Evolutionary conservation across 2,113 vertebrate species (phyloP), one percentile per base, ranked within the genome.

Genomic region (Macrotus californicus): DNA sequence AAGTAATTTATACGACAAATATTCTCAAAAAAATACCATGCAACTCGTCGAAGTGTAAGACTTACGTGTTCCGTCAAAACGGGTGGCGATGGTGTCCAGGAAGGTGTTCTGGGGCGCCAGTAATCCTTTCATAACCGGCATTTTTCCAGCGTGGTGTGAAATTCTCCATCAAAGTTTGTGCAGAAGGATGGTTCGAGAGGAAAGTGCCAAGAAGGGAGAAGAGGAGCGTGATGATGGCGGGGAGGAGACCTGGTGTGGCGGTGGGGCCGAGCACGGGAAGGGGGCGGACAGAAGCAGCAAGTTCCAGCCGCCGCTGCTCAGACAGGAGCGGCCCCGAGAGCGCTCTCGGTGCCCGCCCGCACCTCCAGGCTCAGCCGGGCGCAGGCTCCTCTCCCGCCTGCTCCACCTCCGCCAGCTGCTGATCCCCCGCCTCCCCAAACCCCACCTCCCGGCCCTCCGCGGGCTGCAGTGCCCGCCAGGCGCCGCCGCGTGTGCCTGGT

Each of bases 101-200:
- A 99, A 99, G 96, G 99, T 99, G 98, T 99, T 99, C 97, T 99
- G 99, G 54, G 99, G 99, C 95, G 99, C 99, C 98, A 99, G 98
- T 98, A 99, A 99, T 99, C 99, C 99, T 94, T 99, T 99, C 99
- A 99, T 99, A 97, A 99, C 99, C 98, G 99, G 99, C 99, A 99
- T 99, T 97, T 99, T 99, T 99, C 99, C 99, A 98, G 98, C 97
- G 91, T 64, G 87, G 97, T 98, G 98, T 98, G 98, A 97, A 98
- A 99, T 99, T 99, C 99, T 98, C 99, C 99, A 99, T 99, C 99
- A 99, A 99, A 99, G 98, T 99, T 99, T 98, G 97, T 97, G 98
- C 97, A 15, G 94, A 46, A 96, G 93, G 96, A 96, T 96, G 97
- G 97, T 83, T 97, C 59, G 50, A 95, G 59, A 97, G 98, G 87